Base-by-base conservation (phyloP, 1,140 invertebrate species). In the Anadara kagoshimensis region DNA sequence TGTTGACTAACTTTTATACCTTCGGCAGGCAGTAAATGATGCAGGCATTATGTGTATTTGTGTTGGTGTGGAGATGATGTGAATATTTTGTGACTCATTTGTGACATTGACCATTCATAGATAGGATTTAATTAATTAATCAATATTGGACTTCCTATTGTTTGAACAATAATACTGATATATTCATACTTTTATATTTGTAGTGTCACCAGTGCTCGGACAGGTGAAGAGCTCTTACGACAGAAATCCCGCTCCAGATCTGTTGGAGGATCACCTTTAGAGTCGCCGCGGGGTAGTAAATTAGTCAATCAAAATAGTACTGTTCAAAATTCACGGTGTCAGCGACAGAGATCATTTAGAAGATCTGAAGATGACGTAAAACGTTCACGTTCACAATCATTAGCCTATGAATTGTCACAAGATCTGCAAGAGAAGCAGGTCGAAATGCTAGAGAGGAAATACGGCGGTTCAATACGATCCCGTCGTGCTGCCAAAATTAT, bases 381-480 rank as follows among this genome's bases (percentile, higher is more conserved):
- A 64, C 70, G 83, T 58, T 87, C 84, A 14, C 72, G 86, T 7
- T 80, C 81, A 62, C 80, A 82, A 65, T 84, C 85, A 14, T 78
- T 78, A 45, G 72, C 78, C 16, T 99, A 99, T 92, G 97, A 99
- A 90, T 91, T 99, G 83, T 98, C 96, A 49, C 96, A 98, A 91
- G 97, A 98, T 88, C 91, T 99, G 43, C 91, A 97, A 71, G 97
- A 98, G 86, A 98, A 98, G 89, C 96, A 98, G 91, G 94, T 97
- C 73, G 97, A 98, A 91, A 94, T 98, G 91, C 89, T 98, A 79
- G 96, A 98, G 90, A 90, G 96, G 74, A 96, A 97, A 86, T 98
- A 98, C 92, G 97, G 97, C 51, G 97, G 97, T 44, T 83, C 87
- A 24, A 92, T 96, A 16, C 92, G 94, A 79, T 96, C 97, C 5